phyloP scores from a whole-genome alignment of 1,140 invertebrate species.

The Meloidogyne chitwoodi region DNA sequence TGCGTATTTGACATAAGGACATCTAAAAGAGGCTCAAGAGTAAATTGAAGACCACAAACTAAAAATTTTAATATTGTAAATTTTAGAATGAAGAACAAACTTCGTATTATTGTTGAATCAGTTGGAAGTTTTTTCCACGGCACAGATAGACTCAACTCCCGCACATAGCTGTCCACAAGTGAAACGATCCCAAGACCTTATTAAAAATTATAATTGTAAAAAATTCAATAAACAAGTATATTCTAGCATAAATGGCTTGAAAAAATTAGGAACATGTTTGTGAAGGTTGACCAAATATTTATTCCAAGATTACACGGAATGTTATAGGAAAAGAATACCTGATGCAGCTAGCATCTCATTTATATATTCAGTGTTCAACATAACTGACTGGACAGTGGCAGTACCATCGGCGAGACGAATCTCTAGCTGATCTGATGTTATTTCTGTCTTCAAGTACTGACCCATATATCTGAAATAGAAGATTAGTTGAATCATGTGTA shows the following conservation, averaged over 20 bases:
- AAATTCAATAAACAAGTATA: too few species aligned
- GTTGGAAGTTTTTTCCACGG: conserved; percentile 36
- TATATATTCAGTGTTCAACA: conserved; percentile 37
- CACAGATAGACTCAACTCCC: conserved; percentile 26
- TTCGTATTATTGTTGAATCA: conserved; percentile 37
- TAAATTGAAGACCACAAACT: conserved; percentile 37
- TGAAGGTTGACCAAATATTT: not conserved
- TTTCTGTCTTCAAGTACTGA: conserved; percentile 38
- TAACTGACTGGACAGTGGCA: conserved; percentile 32
- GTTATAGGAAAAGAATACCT: not conserved
- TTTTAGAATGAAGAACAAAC: not conserved
- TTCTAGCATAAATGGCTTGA: too few species aligned
- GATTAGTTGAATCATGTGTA: too few species aligned
- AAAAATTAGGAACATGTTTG: too few species aligned
- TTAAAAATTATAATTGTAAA: not conserved
- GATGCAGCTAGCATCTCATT: conserved; percentile 6
- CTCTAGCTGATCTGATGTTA: conserved; percentile 39
- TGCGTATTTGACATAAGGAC: conserved; percentile 40
- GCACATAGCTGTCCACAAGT: conserved; percentile 37
- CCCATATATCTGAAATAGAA: conserved; percentile 45
- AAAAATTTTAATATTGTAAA: not conserved
- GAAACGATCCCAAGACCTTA: conserved; percentile 12
- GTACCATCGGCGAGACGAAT: conserved; percentile 35
- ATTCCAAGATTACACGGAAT: not conserved
- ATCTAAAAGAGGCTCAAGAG: conserved; percentile 33